These are phyloP conservation scores for Ips typographus DNA, from an alignment of 1,140 invertebrate genomes.

Conservation along the genomic window DNA sequence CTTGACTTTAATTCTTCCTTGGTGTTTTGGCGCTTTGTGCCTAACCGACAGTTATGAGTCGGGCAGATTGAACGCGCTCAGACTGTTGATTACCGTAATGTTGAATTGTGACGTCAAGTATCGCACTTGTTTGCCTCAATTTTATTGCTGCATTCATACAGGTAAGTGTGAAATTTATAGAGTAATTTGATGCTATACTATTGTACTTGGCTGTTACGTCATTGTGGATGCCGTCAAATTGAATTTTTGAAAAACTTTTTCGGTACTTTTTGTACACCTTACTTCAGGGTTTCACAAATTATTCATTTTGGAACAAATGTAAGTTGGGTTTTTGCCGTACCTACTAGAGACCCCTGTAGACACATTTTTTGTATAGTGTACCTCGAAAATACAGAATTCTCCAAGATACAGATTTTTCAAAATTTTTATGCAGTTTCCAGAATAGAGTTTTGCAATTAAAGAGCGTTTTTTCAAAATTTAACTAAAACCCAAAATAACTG, in stretches of 20 bases:
- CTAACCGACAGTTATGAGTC: conserved; percentile 62
- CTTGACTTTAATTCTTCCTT: conserved; percentile 80
- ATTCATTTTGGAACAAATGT: too few relatives aligned
- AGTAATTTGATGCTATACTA: not conserved
- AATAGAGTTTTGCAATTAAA: too few relatives aligned
- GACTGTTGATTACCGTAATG: conserved; percentile 76
- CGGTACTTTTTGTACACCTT: too few relatives aligned
- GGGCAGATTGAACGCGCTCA: conserved; percentile 78
- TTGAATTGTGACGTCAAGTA: conserved; percentile 56
- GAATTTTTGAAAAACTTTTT: not conserved
- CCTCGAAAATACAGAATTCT: too few relatives aligned
- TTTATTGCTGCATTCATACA: conserved; percentile 85
- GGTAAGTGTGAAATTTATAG: conserved; percentile 54
- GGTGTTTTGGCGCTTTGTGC: conserved; percentile 83
- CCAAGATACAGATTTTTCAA: too few relatives aligned
- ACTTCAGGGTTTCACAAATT: too few relatives aligned
- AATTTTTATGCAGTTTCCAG: too few relatives aligned
- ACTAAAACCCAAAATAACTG: too few relatives aligned
- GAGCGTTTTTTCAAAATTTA: too few relatives aligned
- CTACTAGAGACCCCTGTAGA: too few relatives aligned
- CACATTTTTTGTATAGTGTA: too few relatives aligned
- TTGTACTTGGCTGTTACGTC: not conserved
- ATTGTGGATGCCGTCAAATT: not conserved
- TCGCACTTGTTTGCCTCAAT: conserved; percentile 75
- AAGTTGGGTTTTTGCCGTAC: too few relatives aligned